Conservation (phyloP, 1,140 invertebrate species). For the Plectrocnemia conspersa region DNA sequence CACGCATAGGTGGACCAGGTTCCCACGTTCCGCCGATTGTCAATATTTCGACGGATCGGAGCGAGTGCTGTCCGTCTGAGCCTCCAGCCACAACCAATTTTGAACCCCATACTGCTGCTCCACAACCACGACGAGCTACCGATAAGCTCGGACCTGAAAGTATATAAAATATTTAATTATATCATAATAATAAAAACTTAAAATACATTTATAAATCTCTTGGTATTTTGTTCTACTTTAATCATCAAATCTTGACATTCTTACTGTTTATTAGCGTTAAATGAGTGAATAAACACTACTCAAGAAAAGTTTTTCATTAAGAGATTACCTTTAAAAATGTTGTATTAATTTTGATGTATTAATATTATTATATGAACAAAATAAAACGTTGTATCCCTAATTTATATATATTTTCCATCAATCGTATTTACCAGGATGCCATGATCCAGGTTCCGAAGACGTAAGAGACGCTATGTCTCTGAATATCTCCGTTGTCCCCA, state of each 20-base stretch:
- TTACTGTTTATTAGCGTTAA: no score
- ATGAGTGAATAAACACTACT: no score
- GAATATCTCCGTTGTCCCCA: conserved; percentile 49
- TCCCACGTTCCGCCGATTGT: conserved; percentile 38
- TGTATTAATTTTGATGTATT: no score
- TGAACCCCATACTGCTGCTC: conserved; percentile 60
- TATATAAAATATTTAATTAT: not conserved
- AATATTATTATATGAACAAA: no score
- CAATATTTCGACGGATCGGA: conserved; percentile 52
- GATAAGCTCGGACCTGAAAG: conserved; percentile 51
- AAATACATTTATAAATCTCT: not conserved
- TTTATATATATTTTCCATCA: no score
- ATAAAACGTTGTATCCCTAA: no score
- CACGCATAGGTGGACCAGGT: conserved; percentile 64
- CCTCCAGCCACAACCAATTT: conserved; percentile 65
- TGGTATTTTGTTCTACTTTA: no score
- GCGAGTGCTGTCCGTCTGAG: conserved; percentile 66
- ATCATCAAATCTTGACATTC: no score
- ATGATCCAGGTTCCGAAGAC: conserved; percentile 22
- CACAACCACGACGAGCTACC: conserved; percentile 58
- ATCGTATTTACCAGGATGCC: conserved; percentile 31
- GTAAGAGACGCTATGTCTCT: conserved; percentile 45
- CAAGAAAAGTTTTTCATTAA: no score
- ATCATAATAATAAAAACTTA: not conserved
- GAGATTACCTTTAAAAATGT: no score